Evolutionary conservation across 2,113 vertebrate genomes (phyloP).

Genomic region (Thinocorus orbignyianus): DNA sequence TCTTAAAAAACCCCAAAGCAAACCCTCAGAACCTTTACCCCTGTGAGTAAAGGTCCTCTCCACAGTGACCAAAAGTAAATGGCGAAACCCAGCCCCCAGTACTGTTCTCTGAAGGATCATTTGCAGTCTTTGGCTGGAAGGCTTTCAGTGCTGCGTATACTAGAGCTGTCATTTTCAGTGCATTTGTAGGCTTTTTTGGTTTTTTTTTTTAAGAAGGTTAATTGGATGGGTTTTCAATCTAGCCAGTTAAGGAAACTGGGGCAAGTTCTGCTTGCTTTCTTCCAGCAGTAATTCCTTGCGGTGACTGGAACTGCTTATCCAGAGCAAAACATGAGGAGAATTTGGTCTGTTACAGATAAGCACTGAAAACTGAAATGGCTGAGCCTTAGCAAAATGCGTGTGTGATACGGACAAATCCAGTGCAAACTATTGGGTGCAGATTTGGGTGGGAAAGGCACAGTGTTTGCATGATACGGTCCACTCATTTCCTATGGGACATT

Average conservation of each 20-base stretch:
- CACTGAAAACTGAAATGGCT: background rate
- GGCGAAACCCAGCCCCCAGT: background rate
- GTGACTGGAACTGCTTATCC: background rate
- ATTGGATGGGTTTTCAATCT: background rate
- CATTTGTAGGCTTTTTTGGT: background rate
- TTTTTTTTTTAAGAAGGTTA: background rate
- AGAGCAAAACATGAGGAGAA: background rate
- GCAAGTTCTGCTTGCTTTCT: background rate
- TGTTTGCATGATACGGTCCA: background rate
- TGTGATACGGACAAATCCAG: background rate
- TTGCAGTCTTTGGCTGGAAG: background rate
- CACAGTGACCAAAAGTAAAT: background rate
- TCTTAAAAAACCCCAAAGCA: background rate
- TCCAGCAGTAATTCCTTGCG: background rate
- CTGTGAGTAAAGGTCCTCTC: background rate
- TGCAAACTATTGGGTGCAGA: background rate
- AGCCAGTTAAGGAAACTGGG: background rate
- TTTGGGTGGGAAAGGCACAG: background rate
- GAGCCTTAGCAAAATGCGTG: fast-evolving
- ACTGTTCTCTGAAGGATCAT: background rate
- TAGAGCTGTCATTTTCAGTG: background rate
- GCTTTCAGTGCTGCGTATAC: background rate
- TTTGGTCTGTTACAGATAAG: background rate
- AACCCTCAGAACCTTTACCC: fast-evolving
- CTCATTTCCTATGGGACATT: fast-evolving